These are phyloP conservation scores for Ophthalmolycus amberensis DNA, from an alignment of 2,113 vertebrate species.

Conservation along the genomic window DNA sequence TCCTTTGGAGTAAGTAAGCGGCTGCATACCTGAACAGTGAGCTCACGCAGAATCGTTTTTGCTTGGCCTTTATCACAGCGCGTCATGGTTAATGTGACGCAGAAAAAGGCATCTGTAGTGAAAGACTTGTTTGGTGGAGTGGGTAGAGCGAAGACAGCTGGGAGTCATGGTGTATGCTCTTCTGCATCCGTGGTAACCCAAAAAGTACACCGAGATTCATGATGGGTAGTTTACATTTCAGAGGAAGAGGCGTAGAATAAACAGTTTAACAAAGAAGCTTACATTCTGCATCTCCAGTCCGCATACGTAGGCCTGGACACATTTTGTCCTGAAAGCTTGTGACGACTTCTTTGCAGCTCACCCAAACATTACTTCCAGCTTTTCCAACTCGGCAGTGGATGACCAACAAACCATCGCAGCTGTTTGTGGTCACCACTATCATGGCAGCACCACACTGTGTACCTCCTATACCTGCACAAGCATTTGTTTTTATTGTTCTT, in stretches of 20 bases:
- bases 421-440: slow-evolving; percentile 58
- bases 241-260: slow-evolving; percentile 49
- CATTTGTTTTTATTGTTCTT: slow-evolving; percentile 23
- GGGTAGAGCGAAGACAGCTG: slow-evolving; percentile 27
- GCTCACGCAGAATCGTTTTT: slow-evolving; percentile 47
- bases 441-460: slow-evolving; percentile 26
- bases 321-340: slow-evolving; percentile 32
- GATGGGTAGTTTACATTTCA: slow-evolving; percentile 58
- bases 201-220: slow-evolving; percentile 25
- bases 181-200: slow-evolving; percentile 21
- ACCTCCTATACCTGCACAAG: slow-evolving; percentile 16
- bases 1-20: slow-evolving; percentile 56
- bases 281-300: slow-evolving; percentile 21
- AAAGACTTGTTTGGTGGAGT: slow-evolving; percentile 14
- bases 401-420: slow-evolving; percentile 62
- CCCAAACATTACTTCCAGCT: slow-evolving; percentile 53
- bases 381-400: slow-evolving; percentile 47
- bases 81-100: not conserved
- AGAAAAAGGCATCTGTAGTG: slow-evolving; percentile 29
- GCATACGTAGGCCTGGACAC: slow-evolving; percentile 10
- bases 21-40: slow-evolving; percentile 64
- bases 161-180: not conserved
- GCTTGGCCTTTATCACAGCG: slow-evolving; percentile 39
- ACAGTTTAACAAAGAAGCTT: slow-evolving; percentile 60
- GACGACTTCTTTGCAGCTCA: slow-evolving; percentile 45